Percentiles rank a stretch among this genome's conserved stretches.
Evolutionary conservation across 2,113 vertebrate genomes (phyloP).

Genomic region (Corythaeola cristata): DNA sequence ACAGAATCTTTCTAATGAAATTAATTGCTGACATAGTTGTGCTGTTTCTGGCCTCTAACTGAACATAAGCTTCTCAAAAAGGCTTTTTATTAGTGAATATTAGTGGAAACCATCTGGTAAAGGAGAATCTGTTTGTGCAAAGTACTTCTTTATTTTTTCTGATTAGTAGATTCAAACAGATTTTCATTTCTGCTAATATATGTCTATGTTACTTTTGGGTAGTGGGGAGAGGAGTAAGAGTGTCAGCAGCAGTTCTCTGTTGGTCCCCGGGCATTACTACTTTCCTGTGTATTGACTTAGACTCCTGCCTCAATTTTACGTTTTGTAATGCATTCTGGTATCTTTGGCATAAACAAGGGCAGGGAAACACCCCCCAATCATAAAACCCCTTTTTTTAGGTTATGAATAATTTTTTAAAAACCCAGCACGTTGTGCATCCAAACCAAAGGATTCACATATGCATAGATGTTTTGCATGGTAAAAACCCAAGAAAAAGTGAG

Average conservation of each 20-base stretch:
- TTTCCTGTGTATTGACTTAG: background rate
- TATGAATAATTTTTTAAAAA: background rate
- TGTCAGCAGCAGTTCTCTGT: background rate
- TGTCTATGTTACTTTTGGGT: background rate
- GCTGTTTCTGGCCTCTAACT: slow-evolving; percentile 21
- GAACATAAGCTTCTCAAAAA: slow-evolving; percentile 2
- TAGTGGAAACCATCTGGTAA: slow-evolving; percentile 41
- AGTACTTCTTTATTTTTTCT: slow-evolving; percentile 19
- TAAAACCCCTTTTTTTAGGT: background rate
- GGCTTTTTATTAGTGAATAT: slow-evolving; percentile 14
- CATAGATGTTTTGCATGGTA: background rate
- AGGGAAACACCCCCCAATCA: background rate
- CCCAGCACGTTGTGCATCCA: background rate
- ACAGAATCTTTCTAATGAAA: background rate
- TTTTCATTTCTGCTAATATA: slow-evolving; percentile 24
- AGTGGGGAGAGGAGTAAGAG: background rate
- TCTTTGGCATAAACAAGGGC: background rate
- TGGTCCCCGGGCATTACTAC: background rate
- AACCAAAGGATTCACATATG: background rate
- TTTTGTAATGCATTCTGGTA: background rate
- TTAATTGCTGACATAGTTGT: slow-evolving; percentile 45
- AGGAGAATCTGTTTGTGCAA: slow-evolving; percentile 23
- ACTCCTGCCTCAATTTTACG: background rate
- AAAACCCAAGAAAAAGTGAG: background rate
- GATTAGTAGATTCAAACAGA: slow-evolving; percentile 21